Evolutionary conservation across 2,113 vertebrate genomes (phyloP).

Genomic region (Charina bottae): DNA sequence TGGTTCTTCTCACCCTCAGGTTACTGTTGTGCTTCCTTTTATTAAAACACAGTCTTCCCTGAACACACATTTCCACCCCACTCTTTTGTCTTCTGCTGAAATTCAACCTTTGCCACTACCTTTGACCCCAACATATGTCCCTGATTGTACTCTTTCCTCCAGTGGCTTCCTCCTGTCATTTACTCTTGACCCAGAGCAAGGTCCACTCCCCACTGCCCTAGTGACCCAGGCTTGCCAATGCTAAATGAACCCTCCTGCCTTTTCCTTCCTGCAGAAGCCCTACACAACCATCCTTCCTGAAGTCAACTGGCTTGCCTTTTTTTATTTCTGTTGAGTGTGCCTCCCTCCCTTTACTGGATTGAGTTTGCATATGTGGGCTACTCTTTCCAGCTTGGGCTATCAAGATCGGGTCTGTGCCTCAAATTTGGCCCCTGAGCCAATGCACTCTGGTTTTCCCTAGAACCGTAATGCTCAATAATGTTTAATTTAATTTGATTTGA

Average conservation of each 20-base stretch:
- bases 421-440: not conserved
- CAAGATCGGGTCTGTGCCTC: not conserved
- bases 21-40: not conserved
- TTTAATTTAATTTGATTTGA: not conserved
- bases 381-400: not conserved
- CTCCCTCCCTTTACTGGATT: not conserved
- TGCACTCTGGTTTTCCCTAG: not conserved
- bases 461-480: not conserved
- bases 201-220: not conserved
- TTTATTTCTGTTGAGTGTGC: not conserved
- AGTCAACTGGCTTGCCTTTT: not conserved
- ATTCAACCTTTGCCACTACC: not conserved
- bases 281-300: not conserved
- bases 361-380: not conserved
- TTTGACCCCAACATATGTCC: not conserved
- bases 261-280: not conserved
- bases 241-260: not conserved
- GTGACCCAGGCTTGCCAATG: not conserved
- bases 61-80: too few relatives aligned
- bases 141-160: not conserved
- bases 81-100: not conserved
- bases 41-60: too few relatives aligned
- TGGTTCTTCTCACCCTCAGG: not conserved
- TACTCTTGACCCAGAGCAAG: not conserved
- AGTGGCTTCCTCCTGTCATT: conserved; percentile 1